phyloP scores from a whole-genome alignment of 2,113 vertebrate species.

The Prochilodus magdalenae region DNA sequence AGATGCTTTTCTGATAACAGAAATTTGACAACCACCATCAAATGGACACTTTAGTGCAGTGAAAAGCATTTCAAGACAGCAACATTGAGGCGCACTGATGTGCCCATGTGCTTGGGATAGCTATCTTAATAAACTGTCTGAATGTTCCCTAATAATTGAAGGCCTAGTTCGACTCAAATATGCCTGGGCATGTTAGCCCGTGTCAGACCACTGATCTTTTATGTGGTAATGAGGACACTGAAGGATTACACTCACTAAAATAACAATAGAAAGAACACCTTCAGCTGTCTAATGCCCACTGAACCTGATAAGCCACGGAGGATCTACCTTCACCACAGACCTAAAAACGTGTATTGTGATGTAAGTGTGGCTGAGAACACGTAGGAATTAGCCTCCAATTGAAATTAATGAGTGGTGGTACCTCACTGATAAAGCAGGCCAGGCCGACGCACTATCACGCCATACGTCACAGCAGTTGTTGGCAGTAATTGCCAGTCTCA shows the following conservation, averaged over 20 bases:
- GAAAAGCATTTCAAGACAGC: neutral
- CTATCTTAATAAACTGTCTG: neutral
- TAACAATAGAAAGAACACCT: conserved; percentile 3
- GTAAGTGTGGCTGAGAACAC: too few relatives aligned
- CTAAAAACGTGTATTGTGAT: neutral
- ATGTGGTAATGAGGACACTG: conserved; percentile 7
- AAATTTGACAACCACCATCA: neutral
- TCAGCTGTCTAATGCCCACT: neutral
- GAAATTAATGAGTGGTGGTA: too few relatives aligned
- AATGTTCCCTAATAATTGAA: conserved; percentile 21
- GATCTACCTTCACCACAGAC: neutral
- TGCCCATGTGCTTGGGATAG: neutral
- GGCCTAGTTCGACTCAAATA: neutral
- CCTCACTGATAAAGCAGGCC: too few relatives aligned
- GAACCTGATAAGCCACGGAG: neutral
- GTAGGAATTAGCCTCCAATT: too few relatives aligned
- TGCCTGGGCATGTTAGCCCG: conserved; percentile 2
- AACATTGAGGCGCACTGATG: neutral
- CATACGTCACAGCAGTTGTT: too few relatives aligned
- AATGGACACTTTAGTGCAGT: neutral
- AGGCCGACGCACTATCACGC: too few relatives aligned
- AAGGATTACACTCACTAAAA: neutral
- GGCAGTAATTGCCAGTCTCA: too few relatives aligned
- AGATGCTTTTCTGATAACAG: neutral
- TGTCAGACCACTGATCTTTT: conserved; percentile 1